phyloP scores from a whole-genome alignment of 1,140 invertebrate genomes.

The Aphidius ervi region DNA sequence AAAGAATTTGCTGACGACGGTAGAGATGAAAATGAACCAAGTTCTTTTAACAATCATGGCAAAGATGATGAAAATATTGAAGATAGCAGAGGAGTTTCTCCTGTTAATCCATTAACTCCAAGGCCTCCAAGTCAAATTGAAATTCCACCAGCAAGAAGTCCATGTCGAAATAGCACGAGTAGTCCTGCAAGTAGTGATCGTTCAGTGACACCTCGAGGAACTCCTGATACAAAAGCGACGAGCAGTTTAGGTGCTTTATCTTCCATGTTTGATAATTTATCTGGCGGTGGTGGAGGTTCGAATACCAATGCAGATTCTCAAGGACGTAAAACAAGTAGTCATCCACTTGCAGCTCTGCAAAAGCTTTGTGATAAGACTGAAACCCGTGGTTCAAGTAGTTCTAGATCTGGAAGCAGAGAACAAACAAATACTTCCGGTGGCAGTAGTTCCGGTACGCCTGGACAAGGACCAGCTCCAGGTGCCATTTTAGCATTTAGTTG shows the following conservation, averaged over 20 bases:
- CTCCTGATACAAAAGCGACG: conserved; percentile 66
- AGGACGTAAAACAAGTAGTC: conserved; percentile 66
- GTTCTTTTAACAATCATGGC: conserved; percentile 38
- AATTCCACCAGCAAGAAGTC: conserved; percentile 49
- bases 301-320: conserved; percentile 50
- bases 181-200: conserved; percentile 72
- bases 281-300: conserved; percentile 54
- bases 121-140: conserved; percentile 41
- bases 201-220: conserved; percentile 65
- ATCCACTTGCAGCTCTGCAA: conserved; percentile 88
- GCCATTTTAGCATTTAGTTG: conserved; percentile 88
- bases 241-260: conserved; percentile 76
- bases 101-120: conserved; percentile 56
- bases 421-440: conserved; percentile 29
- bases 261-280: conserved; percentile 84
- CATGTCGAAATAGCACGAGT: conserved; percentile 58
- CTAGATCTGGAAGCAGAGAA: conserved; percentile 24
- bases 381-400: conserved; percentile 50
- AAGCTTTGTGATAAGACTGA: conserved; percentile 94
- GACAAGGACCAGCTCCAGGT: conserved; percentile 62
- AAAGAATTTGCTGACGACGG: conserved; percentile 47
- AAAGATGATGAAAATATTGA: conserved; percentile 40
- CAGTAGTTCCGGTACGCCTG: conserved; percentile 32
- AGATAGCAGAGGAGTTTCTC: conserved; percentile 50
- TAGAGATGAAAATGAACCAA: conserved; percentile 45